Conservation (phyloP, 2,113 vertebrate genomes). For the Rostratula benghalensis region DNA sequence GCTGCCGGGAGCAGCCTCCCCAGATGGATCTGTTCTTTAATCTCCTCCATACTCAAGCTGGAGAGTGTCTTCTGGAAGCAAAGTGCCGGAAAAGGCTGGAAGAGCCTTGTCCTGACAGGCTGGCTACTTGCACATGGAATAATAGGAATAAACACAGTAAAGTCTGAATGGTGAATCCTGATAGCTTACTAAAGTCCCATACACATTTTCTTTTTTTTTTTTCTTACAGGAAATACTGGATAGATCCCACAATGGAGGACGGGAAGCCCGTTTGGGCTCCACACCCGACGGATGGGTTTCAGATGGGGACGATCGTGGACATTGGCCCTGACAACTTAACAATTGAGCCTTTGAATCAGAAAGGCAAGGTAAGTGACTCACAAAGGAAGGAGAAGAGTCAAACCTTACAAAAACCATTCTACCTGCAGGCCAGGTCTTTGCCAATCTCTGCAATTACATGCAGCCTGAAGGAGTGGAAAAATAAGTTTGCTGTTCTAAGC, state of each 20-base stretch:
- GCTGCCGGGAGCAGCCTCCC: background rate
- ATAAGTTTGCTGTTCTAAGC: background rate
- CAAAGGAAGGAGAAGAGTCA: background rate
- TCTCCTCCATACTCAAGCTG: background rate
- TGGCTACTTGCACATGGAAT: background rate
- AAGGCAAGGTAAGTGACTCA: slow-evolving; percentile 85
- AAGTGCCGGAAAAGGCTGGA: background rate
- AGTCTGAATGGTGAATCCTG: background rate
- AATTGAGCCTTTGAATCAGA: slow-evolving; percentile 89
- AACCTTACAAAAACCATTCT: background rate
- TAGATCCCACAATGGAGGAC: slow-evolving; percentile 86
- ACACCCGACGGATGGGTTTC: slow-evolving; percentile 93
- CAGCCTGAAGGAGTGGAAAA: background rate
- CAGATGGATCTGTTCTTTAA: background rate
- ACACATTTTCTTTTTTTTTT: background rate
- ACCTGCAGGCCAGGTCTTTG: background rate
- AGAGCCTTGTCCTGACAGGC: background rate
- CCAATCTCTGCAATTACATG: fast-evolving
- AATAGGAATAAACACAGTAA: background rate
- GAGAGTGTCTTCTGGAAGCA: background rate
- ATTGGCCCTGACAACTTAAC: slow-evolving; percentile 92
- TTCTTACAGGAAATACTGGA: slow-evolving; percentile 56
- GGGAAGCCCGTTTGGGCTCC: slow-evolving; percentile 98
- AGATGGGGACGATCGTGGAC: slow-evolving; percentile 96
- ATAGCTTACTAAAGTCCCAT: background rate